These are phyloP conservation scores for Yponomeuta plumbellus DNA, from an alignment of 2,888 invertebrate species.

Conservation along the genomic window DNA sequence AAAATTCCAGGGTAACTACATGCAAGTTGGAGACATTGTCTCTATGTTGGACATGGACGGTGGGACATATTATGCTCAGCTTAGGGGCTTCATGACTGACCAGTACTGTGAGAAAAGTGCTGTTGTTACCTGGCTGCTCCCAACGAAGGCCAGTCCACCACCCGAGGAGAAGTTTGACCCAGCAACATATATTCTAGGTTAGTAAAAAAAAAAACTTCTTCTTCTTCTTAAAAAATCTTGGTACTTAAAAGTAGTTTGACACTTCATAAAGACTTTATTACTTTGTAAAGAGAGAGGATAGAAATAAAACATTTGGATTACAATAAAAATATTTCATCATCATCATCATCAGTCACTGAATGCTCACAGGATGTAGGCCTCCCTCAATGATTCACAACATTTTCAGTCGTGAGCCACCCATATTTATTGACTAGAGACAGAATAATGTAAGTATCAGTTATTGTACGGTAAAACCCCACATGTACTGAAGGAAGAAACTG, in stretches of 20 bases:
- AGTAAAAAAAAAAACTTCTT: too few relatives aligned
- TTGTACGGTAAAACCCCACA: too few relatives aligned
- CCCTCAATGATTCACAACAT: too few relatives aligned
- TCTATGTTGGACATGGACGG: constrained; percentile 87
- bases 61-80: constrained; percentile 91
- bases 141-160: constrained; percentile 87
- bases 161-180: constrained; percentile 89
- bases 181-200: constrained; percentile 91
- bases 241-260: too few relatives aligned
- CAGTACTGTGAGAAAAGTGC: constrained; percentile 96
- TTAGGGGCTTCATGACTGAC: constrained; percentile 91
- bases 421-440: too few relatives aligned
- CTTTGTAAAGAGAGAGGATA: neutral
- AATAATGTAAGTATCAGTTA: too few relatives aligned
- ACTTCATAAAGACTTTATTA: too few relatives aligned
- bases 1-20: constrained; percentile 80
- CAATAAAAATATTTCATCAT: too few relatives aligned
- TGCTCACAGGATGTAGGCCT: too few relatives aligned
- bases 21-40: constrained; percentile 94
- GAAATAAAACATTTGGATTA: neutral
- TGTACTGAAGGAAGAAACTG: too few relatives aligned
- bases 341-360: too few relatives aligned
- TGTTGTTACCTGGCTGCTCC: constrained; percentile 93
- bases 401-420: too few relatives aligned
- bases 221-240: neutral